Evolutionary conservation across 1,140 invertebrate species (phyloP).

Genomic region (Brachionus sp.): DNA sequence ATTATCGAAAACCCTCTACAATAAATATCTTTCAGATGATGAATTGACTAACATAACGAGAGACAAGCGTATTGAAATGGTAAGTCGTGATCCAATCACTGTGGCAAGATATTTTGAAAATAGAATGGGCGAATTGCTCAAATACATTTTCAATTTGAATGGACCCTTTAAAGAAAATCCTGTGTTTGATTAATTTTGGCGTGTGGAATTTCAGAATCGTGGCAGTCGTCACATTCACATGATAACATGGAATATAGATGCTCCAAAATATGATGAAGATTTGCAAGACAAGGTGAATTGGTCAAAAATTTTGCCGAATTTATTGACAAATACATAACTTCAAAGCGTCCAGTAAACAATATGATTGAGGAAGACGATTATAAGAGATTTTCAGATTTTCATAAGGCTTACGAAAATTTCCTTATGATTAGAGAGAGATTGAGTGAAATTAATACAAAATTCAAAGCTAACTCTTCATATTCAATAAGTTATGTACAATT

Average conservation of each 20-base stretch:
- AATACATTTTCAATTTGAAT: neutral
- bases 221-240: neutral
- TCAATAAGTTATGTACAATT: neutral
- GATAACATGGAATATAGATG: neutral
- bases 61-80: neutral
- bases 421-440: neutral
- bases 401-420: neutral
- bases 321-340: too few relatives aligned
- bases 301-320: too few relatives aligned
- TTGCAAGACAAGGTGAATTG: neutral
- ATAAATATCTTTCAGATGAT: neutral
- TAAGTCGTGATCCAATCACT: too few relatives aligned
- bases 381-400: neutral
- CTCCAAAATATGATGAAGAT: neutral
- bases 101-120: neutral
- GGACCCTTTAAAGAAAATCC: too few relatives aligned
- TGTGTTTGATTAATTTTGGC: neutral
- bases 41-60: neutral
- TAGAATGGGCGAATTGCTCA: too few relatives aligned
- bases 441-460: neutral
- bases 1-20: neutral
- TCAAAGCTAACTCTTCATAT: neutral
- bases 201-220: neutral
- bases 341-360: too few relatives aligned
- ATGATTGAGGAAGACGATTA: too few relatives aligned